phyloP scores from a whole-genome alignment of 2,797 vertebrate species.

The Anableps anableps region DNA sequence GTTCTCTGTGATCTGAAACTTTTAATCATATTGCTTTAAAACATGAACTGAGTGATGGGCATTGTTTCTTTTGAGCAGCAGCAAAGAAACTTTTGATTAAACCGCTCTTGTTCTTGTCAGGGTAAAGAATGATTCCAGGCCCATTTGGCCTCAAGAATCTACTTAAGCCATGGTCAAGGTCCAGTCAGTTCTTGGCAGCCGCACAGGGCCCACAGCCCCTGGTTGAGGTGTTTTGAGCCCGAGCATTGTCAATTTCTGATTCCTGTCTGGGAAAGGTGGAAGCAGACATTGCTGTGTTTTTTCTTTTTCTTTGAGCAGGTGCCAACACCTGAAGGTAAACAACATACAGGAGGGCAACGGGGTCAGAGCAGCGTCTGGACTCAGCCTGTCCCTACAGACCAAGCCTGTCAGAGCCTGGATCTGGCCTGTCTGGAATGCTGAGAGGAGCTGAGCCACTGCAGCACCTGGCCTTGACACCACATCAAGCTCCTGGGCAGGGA shows the following conservation, averaged over 20 bases:
- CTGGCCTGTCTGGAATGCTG: constrained; percentile 69
- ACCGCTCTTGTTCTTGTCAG: constrained; percentile 47
- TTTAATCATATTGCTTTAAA: constrained; percentile 15
- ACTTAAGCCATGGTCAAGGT: constrained; percentile 77
- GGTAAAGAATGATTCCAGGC: constrained; percentile 40
- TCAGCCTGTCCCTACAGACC: constrained; percentile 71
- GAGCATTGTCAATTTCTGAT: constrained; percentile 74
- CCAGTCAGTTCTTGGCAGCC: constrained; percentile 76
- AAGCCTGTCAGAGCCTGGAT: constrained; percentile 73
- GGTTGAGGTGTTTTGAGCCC: constrained; percentile 70
- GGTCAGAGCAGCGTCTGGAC: constrained; percentile 74
- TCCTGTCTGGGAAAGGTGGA: constrained; percentile 66
- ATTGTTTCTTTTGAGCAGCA: constrained; percentile 3
- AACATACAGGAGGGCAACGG: constrained; percentile 69
- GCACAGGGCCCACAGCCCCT: constrained; percentile 69
- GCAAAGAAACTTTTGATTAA: constrained; percentile 77
- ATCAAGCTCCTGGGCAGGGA: constrained; percentile 63
- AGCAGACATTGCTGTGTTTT: constrained; percentile 53
- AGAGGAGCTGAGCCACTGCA: constrained; percentile 51
- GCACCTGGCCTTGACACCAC: constrained; percentile 68
- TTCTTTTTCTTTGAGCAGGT: constrained; percentile 51
- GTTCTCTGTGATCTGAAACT: constrained; percentile 8
- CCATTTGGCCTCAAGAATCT: constrained; percentile 62
- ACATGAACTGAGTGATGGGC: background rate
- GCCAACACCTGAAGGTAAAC: constrained; percentile 77